phyloP scores from a whole-genome alignment of 2,888 invertebrate genomes.

The Cataglyphis altisquamis region DNA sequence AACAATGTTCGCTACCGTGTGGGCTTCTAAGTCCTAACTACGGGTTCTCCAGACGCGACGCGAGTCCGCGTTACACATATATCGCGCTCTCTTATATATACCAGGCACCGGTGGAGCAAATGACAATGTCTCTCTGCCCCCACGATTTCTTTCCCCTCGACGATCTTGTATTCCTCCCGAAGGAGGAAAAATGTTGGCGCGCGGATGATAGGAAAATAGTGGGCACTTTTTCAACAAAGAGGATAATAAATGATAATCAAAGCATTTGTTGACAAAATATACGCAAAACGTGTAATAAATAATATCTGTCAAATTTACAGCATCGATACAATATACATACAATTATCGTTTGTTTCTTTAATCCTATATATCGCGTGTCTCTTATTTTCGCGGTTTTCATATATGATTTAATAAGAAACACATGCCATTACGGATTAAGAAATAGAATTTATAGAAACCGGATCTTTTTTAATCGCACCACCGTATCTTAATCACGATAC shows the following conservation, averaged over 20 bases:
- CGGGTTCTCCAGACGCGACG: conserved; percentile 75
- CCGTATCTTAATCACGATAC: conserved; percentile 34
- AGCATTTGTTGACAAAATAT: conserved; percentile 13
- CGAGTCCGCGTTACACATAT: conserved; percentile 63
- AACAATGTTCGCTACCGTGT: conserved; percentile 86
- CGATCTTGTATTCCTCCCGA: conserved; percentile 50
- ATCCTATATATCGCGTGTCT: neutral
- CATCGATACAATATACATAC: neutral
- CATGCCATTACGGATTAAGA: neutral
- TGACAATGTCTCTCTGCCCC: conserved; percentile 69
- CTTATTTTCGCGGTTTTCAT: neutral
- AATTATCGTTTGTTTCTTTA: conserved; percentile 8
- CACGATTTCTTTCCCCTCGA: conserved; percentile 72
- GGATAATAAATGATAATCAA: conserved; percentile 40
- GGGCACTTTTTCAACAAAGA: neutral
- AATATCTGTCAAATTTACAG: neutral
- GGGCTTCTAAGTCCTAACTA: conserved; percentile 84
- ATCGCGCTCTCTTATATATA: conserved; percentile 56
- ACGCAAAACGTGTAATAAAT: neutral
- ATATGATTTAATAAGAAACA: neutral
- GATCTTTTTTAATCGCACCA: conserved; percentile 26
- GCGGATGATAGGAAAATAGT: conserved; percentile 3
- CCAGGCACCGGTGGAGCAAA: conserved; percentile 45
- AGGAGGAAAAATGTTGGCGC: conserved; percentile 16
- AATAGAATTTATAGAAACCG: conserved; percentile 21